A percentile compares a stretch with the other conserved stretches of the same genome.
These are phyloP conservation scores for Clupea harengus DNA, from an alignment of 2,113 vertebrate genomes.

Conservation along the genomic window DNA sequence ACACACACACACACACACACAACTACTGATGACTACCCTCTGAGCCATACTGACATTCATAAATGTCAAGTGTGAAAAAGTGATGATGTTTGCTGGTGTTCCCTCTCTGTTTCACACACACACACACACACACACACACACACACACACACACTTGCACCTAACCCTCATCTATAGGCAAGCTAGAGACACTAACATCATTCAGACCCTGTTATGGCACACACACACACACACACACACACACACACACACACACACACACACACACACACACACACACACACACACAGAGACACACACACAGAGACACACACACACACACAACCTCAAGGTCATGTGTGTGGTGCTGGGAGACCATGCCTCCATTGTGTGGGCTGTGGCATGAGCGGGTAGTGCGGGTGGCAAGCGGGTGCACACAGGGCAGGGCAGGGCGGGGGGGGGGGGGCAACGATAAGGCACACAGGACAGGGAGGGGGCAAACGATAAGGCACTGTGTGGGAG, in stretches of 20 bases:
- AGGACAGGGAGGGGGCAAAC: too few relatives aligned
- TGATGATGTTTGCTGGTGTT: not conserved
- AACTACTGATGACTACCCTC: not conserved
- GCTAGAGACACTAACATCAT: too few relatives aligned
- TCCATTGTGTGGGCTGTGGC: slow-evolving; percentile 57
- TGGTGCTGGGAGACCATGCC: slow-evolving; percentile 52
- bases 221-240: slow-evolving; percentile 36
- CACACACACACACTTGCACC: too few relatives aligned
- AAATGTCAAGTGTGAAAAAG: slow-evolving; percentile 4
- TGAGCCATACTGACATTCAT: not conserved
- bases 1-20: too few relatives aligned
- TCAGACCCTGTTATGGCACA: not conserved
- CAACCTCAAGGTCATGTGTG: slow-evolving; percentile 28
- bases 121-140: not conserved
- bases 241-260: slow-evolving; percentile 37
- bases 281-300: too few relatives aligned
- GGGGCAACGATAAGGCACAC: too few relatives aligned
- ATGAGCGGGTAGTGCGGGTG: not conserved
- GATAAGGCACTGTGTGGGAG: not conserved
- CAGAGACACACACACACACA: too few relatives aligned
- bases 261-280: too few relatives aligned
- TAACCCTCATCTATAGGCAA: too few relatives aligned
- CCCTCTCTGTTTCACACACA: too few relatives aligned
- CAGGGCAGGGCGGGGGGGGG: too few relatives aligned
- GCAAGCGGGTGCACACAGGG: not conserved